A percentile compares a stretch with the other conserved stretches of the same genome.
Evolutionary conservation across 1,140 invertebrate genomes (phyloP).

Genomic region (Tetragnatha versicolor): DNA sequence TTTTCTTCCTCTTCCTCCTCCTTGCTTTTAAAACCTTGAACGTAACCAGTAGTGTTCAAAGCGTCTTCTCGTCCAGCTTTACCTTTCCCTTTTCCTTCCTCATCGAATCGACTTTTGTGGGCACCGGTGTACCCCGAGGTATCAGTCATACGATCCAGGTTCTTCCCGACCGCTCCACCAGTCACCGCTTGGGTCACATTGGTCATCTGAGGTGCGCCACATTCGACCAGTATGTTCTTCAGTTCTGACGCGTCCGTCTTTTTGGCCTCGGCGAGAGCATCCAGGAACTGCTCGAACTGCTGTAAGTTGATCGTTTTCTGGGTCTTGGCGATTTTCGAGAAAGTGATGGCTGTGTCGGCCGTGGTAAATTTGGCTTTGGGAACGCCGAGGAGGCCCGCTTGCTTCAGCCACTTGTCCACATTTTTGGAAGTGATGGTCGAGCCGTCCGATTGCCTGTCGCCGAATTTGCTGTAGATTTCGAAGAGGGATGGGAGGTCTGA

Average conservation of each 20-base stretch:
- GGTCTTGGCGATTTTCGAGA: conserved; percentile 14
- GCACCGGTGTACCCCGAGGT: conserved; percentile 88
- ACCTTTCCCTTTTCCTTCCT: conserved; percentile 83
- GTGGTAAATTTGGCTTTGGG: neutral
- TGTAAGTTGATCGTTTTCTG: neutral
- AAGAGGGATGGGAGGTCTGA: neutral
- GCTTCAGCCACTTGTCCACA: conserved; percentile 26
- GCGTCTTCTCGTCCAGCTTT: conserved; percentile 85
- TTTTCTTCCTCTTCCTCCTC: conserved; percentile 62
- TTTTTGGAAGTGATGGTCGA: conserved; percentile 8
- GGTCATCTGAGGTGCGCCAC: neutral
- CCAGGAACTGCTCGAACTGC: conserved; percentile 1
- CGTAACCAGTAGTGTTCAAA: conserved; percentile 80
- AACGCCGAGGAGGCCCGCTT: neutral
- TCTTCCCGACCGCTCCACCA: conserved; percentile 56
- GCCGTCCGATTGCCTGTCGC: conserved; percentile 4
- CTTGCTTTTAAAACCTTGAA: conserved; percentile 90
- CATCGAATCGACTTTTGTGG: conserved; percentile 86
- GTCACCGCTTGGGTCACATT: neutral
- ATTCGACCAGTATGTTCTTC: neutral
- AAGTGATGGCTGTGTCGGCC: conserved; percentile 15
- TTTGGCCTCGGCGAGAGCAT: neutral
- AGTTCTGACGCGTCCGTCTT: neutral
- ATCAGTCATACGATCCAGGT: conserved; percentile 87
- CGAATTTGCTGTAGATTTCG: neutral